Evolutionary conservation across 2,797 vertebrate genomes (phyloP), one percentile per base, ranked within the genome.

Genomic region (Artibeus lituratus): DNA sequence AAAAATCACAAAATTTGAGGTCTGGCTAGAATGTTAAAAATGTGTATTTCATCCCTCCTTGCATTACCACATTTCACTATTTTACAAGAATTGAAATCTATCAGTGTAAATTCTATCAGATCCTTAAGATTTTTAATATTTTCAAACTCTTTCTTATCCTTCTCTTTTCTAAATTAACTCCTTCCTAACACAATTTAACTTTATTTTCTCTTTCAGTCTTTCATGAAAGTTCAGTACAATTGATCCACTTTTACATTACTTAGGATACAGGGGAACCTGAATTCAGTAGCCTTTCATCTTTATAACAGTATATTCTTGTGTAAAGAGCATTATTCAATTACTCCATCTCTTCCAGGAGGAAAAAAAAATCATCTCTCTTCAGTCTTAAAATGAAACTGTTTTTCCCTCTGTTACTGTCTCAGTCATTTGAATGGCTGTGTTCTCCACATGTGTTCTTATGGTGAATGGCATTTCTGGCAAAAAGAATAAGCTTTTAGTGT

Each of bases 141-240:
- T 92, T 84, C 51, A 87, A 39, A 24, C 19, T 49, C 72, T 59
- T 82, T 59, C 69, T 55, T 72, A 72, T 70, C 16, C 19, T 37
- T 73, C 1, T 62, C 55, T 80, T 32, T 93, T 91, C 44, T 89
- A 78, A 88, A 87, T 67, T 76, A 96, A 86, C 26, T 72, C 44
- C 83, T 94, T 81, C 47, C 90, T 76, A 73, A 55, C 12, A 74
- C n/a, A 95, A 53, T 94, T 87, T 93, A 83, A 96, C 10, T 91
- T 96, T 29, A 29, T 94, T 89, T 95, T 89, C 55, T 90, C 70
- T 49, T 57, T 93, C 74, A 84, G 32, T 89, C 76, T 97, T 67
- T 94, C 11, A 18, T 59, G 18, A 87, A 94, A 92, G 16, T 44
- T 77, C 35, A 93, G 26, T 82, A 84, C 42, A 87, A 44, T 6